Percentiles rank a stretch among this genome's conserved stretches.
Conservation (phyloP, 1,140 invertebrate species). For the Holotrichia oblita region DNA sequence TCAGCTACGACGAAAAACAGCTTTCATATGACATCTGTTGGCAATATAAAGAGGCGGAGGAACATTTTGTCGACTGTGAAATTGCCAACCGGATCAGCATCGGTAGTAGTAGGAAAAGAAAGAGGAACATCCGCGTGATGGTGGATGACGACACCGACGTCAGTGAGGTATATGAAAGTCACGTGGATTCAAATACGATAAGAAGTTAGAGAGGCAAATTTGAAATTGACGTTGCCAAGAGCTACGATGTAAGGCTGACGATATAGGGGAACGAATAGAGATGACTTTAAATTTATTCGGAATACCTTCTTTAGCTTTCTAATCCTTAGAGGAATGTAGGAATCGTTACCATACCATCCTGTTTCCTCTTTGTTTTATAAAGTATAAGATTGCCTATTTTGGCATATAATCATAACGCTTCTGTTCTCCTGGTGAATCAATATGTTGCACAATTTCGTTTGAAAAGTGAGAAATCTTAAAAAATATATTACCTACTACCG, state of each 20-base stretch:
- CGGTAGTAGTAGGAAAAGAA: neutral
- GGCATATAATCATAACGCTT: too few relatives aligned
- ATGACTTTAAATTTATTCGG: neutral
- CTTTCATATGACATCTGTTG: constrained; percentile 33
- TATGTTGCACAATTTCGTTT: too few relatives aligned
- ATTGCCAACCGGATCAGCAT: constrained; percentile 25
- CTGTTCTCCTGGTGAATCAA: too few relatives aligned
- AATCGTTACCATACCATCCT: too few relatives aligned
- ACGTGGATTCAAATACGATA: constrained; percentile 33
- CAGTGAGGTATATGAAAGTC: constrained; percentile 35
- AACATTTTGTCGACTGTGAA: constrained; percentile 36
- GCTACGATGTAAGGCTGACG: neutral
- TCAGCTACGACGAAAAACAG: constrained; percentile 25
- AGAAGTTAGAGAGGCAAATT: constrained; percentile 18
- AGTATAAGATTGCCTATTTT: too few relatives aligned
- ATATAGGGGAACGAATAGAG: neutral
- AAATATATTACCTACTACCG: too few relatives aligned
- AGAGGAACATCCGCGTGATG: neutral
- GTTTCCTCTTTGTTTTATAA: too few relatives aligned
- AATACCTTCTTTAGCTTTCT: too few relatives aligned
- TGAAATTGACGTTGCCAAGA: constrained; percentile 19
- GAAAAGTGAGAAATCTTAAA: too few relatives aligned
- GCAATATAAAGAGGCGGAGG: constrained; percentile 32
- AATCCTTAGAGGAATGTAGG: too few relatives aligned
- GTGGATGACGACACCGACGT: neutral